Base-by-base conservation (phyloP, 2,113 vertebrate species). In the Chamaea fasciata region DNA sequence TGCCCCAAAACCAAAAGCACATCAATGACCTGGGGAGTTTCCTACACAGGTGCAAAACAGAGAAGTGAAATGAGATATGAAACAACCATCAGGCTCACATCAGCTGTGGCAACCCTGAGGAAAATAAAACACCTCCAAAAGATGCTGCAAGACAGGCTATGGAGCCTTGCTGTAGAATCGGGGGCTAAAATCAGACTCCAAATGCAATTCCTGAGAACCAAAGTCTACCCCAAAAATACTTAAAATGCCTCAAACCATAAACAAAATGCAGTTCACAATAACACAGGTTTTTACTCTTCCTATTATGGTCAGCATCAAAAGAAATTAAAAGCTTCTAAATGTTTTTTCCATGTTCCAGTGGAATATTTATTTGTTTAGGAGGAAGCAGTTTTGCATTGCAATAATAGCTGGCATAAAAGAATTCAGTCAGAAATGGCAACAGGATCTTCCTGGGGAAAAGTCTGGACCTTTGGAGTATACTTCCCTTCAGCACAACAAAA, bases 361-460 rank as follows among this genome's bases (percentile, higher is more conserved):
- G 46, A 93, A 73, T 90, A 95, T 62, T 83, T 80, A 82, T 44
- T 71, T 82, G 65, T 91, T 92, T 71, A 53, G 49, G n/a, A 94
- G 74, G 87, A 94, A 95, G 49, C 13, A 24, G n/a, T 69, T 94
- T 73, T 92, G 44, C 81, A 39, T 53, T 60, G 41, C 70, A 84
- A 39, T 92, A 89, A 91, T 53, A 95, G 75, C 70, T 63, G 70
- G 83, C 65, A 87, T 64, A 57, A 94, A 95, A 82, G 33, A 79
- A 92, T 89, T 94, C 37, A 91, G 57, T 69, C 84, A 96, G 79
- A 92, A 96, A 94, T 26, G 44, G 81, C 84, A 96, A 94, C 84
- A 91, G 89, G 89, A 94, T 95, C 67, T 96, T 95, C 93, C 94
- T 95, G 94, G 84, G 87, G 89, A 95, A 95, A 95, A 92, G 76